Evolutionary conservation across 2,888 invertebrate species (phyloP).

Genomic region (Brenthis ino): DNA sequence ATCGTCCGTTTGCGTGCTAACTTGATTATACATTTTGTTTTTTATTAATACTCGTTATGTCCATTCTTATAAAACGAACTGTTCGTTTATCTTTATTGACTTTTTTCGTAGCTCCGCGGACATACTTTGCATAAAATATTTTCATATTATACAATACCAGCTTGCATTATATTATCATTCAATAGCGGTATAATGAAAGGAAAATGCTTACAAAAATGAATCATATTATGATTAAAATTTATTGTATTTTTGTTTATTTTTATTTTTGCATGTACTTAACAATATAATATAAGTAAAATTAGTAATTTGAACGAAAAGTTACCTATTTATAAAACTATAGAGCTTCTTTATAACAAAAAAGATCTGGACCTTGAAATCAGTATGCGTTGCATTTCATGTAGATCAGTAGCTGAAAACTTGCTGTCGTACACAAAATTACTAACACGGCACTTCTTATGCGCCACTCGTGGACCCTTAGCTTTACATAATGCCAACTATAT

Average conservation of each 20-base stretch:
- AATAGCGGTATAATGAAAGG: too few species aligned
- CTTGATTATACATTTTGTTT: slow-evolving; percentile 53
- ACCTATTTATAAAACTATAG: not conserved
- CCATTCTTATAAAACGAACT: slow-evolving; percentile 25
- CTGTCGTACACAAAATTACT: slow-evolving; percentile 43
- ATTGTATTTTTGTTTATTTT: too few species aligned
- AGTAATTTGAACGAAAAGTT: too few species aligned
- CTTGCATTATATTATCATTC: not conserved
- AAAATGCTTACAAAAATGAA: too few species aligned
- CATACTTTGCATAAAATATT: not conserved
- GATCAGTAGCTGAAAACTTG: slow-evolving; percentile 30
- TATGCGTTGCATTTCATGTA: slow-evolving; percentile 27
- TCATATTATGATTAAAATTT: too few species aligned
- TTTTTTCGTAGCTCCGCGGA: not conserved
- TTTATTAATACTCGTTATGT: slow-evolving; percentile 47
- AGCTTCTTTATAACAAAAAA: slow-evolving; percentile 11
- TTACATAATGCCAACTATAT: slow-evolving; percentile 74
- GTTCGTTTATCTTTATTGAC: slow-evolving; percentile 17
- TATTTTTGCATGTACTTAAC: too few species aligned
- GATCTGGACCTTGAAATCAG: slow-evolving; percentile 9
- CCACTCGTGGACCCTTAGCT: slow-evolving; percentile 56
- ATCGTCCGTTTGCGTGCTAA: slow-evolving; percentile 65
- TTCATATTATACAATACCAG: not conserved
- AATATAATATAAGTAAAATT: not conserved
- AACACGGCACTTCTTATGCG: slow-evolving; percentile 50